Percentiles rank a stretch among this genome's conserved stretches.
phyloP scores from a whole-genome alignment of 2,888 invertebrate species.

The Lumbricus terrestris region DNA sequence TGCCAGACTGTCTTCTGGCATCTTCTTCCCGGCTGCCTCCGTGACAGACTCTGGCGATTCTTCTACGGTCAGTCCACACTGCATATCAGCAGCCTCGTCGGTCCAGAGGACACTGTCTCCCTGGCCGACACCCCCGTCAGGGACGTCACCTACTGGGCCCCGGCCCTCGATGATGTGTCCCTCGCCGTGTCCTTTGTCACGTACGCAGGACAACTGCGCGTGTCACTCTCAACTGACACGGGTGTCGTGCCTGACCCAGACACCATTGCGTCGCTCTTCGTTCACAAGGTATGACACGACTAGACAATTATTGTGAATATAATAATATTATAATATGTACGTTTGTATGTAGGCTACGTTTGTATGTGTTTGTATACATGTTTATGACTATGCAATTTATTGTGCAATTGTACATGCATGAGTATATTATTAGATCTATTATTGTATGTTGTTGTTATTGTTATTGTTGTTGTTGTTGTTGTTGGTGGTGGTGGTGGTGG shows the following conservation, averaged over 20 bases:
- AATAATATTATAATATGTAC: not conserved
- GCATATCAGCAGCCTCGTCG: constrained; percentile 62
- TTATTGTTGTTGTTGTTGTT: too few species aligned
- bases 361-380: too few species aligned
- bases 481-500: too few species aligned
- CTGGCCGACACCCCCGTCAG: constrained; percentile 58
- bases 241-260: constrained; percentile 57
- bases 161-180: constrained; percentile 61
- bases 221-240: constrained; percentile 62
- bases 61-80: constrained; percentile 48
- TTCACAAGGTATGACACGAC: constrained; percentile 50
- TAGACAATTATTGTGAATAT: not conserved
- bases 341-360: not conserved
- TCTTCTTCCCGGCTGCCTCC: constrained; percentile 53
- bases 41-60: constrained; percentile 49
- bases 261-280: constrained; percentile 55
- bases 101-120: constrained; percentile 60
- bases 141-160: constrained; percentile 60
- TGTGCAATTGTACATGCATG: too few species aligned
- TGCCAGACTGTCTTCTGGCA: constrained; percentile 61
- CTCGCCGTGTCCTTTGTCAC: constrained; percentile 63
- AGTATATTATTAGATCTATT: too few species aligned
- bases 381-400: too few species aligned
- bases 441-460: too few species aligned
- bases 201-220: constrained; percentile 63